Conservation (phyloP, 2,113 vertebrate species). For the Prunella himalayana region DNA sequence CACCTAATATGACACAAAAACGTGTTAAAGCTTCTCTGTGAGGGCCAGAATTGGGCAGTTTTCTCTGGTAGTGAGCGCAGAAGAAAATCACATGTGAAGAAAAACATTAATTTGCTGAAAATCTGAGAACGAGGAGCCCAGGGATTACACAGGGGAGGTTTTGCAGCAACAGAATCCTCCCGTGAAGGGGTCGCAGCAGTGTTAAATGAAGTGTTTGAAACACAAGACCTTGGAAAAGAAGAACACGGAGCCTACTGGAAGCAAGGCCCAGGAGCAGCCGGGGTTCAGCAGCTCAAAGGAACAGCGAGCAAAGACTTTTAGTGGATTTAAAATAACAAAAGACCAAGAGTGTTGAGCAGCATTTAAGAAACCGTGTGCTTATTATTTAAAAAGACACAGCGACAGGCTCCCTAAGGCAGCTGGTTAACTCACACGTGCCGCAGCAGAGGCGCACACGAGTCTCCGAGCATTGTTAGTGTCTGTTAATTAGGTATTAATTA, state of each 20-base stretch:
- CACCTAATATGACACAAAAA: too few relatives aligned
- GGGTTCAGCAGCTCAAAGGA: neutral
- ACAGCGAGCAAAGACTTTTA: fast-evolving
- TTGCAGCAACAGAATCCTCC: neutral
- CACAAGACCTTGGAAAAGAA: neutral
- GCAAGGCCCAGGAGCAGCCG: fast-evolving
- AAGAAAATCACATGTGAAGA: fast-evolving
- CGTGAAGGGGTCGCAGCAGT: fast-evolving
- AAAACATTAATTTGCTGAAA: neutral
- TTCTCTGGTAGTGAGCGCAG: fast-evolving
- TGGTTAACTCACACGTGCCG: neutral
- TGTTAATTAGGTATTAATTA: neutral
- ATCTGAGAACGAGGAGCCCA: neutral
- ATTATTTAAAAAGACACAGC: neutral
- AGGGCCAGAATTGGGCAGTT: fast-evolving
- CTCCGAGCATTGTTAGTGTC: fast-evolving
- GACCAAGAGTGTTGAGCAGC: neutral
- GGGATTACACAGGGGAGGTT: neutral
- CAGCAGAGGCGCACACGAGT: neutral
- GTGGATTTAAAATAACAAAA: neutral
- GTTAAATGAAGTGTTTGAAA: neutral
- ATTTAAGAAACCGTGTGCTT: neutral
- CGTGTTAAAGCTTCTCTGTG: fast-evolving
- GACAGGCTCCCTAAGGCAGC: neutral
- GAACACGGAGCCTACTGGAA: neutral